Base-by-base conservation (phyloP, 2,797 vertebrate genomes). In the Acomys russatus region DNA sequence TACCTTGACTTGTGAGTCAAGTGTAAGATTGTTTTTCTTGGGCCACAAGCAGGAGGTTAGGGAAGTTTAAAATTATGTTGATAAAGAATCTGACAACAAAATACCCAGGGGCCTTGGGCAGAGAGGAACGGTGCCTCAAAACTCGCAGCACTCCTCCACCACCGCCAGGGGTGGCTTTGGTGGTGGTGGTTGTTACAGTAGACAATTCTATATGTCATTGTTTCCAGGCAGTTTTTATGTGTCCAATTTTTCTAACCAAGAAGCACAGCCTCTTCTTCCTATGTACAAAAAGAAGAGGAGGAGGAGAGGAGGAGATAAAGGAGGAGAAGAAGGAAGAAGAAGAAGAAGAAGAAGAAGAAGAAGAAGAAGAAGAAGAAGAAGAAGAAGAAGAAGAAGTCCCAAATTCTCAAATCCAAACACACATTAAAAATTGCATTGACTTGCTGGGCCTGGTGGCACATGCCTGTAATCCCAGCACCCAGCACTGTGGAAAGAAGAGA, bases 181-280 rank as follows among this genome's bases (percentile, higher is more conserved):
- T 38, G 25, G 12, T 59, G 25, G 74, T 38, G 5, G 20, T 44
- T 94, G 82, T 20, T 9, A 59, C 20, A 63, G n/a, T 12, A 85
- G 44, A 77, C 2, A 83, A 11, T 80, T 84, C 49, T 14, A 74
- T 49, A 11, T 61, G 49, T 73, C 78, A 82, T 82, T 83, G 17
- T 83, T 94, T 94, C 70, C 66, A 90, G 15, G 9, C n/a, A 73
- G n/a, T 78, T 74, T 77, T 88, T 28, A 61, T 73, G 18, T n/a
- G 44, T 88, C 56, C 61, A 51, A 44, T 95, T 38, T 54, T 79
- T 91, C 25, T 51, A 79, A 56, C 68, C 22, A 49, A 44, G 22
- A 64, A 63, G 51, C 59, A n/a, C 17, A 84, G 4, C 15, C 14
- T 33, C 51, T 89, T 64, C n/a, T 35, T 89, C 38, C 66, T 38